Conservation (phyloP, 2,797 vertebrate genomes). For the Chromis chromis region DNA sequence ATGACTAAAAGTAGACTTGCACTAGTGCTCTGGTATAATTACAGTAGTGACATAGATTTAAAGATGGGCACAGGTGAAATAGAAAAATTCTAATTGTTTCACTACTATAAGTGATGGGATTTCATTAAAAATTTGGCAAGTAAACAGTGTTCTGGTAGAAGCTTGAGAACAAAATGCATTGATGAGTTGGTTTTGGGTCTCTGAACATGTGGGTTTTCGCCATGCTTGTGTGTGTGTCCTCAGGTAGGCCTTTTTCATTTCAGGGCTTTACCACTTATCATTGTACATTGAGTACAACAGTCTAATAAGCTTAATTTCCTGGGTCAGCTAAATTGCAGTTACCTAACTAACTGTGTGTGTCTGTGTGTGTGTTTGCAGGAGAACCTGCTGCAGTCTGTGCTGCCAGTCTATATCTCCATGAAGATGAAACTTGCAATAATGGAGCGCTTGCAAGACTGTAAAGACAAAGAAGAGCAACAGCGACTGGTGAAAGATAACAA, state of each 20-base stretch:
- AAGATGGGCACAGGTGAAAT: no score
- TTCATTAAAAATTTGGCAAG: no score
- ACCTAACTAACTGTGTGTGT: constrained; percentile 32
- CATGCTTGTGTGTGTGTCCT: constrained; percentile 7
- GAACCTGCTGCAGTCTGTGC: constrained; percentile 94
- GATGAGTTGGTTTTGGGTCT: not conserved
- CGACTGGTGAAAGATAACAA: constrained; percentile 94
- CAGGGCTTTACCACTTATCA: constrained; percentile 7
- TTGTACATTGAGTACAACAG: constrained; percentile 9
- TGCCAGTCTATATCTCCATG: constrained; percentile 98
- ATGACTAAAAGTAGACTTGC: no score
- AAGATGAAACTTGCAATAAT: constrained; percentile 99
- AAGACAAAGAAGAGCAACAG: constrained; percentile 89
- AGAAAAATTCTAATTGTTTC: no score
- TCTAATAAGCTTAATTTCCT: constrained; percentile 32
- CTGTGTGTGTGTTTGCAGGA: constrained; percentile 84
- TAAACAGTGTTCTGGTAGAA: no score
- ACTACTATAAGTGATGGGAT: no score
- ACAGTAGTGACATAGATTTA: no score
- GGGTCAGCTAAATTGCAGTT: constrained; percentile 32
- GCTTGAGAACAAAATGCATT: not conserved
- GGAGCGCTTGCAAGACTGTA: constrained; percentile 92
- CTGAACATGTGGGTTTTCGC: no score
- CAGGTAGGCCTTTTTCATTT: constrained; percentile 11
- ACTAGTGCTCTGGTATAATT: no score